These are phyloP conservation scores for Knipowitschia caucasica DNA, from an alignment of 2,797 vertebrate species.

Conservation along the genomic window DNA sequence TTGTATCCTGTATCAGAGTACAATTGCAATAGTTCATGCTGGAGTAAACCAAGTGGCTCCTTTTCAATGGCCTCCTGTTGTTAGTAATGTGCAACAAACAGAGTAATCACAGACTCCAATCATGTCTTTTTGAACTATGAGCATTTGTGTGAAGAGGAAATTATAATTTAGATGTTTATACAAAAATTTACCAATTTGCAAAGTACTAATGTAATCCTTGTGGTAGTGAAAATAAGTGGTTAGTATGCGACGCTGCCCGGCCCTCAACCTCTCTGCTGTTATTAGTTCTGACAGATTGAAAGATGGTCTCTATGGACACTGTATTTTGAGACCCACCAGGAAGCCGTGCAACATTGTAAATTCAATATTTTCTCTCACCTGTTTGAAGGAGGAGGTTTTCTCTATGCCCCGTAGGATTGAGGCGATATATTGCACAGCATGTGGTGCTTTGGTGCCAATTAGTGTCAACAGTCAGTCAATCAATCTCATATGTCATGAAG, in stretches of 20 bases:
- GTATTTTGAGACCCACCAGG: background rate
- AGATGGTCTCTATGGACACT: conserved; percentile 11
- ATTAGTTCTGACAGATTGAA: conserved; percentile 24
- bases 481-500: background rate
- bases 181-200: conserved; percentile 19
- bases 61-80: too few species aligned
- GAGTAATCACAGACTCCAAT: conserved; percentile 18
- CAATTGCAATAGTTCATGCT: too few species aligned
- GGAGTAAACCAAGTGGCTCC: too few species aligned
- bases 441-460: conserved; percentile 5
- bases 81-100: too few species aligned
- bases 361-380: conserved; percentile 6
- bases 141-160: conserved; percentile 26
- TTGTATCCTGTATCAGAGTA: too few species aligned
- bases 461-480: conserved; percentile 5
- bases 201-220: background rate
- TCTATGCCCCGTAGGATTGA: conserved; percentile 13
- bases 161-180: conserved; percentile 21
- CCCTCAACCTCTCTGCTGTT: conserved; percentile 15
- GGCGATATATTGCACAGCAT: background rate
- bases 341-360: conserved; percentile 14
- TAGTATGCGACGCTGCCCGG: conserved; percentile 8
- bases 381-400: conserved; percentile 11
- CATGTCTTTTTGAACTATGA: conserved; percentile 19
- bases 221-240: conserved; percentile 2